Base-by-base conservation (phyloP, 2,888 invertebrate genomes). In the Helicoverpa assulta region DNA sequence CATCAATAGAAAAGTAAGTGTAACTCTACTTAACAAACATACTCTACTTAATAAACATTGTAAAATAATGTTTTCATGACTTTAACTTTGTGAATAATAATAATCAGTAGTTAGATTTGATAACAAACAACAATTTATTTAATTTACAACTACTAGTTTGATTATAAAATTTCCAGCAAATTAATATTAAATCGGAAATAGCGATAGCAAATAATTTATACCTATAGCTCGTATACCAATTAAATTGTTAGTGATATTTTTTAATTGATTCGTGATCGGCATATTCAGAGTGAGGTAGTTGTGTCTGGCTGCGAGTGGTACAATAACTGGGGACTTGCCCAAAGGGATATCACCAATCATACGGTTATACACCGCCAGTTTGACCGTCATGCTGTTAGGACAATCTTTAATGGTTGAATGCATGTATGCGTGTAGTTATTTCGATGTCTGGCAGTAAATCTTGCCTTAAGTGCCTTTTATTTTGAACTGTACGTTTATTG, bases 1-100 rank as follows among this genome's bases (percentile, higher is more conserved):
- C 86, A 89, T 96, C 5, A 93, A 96, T 73, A 96, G 97, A 88
- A 96, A 96, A 93, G 97, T 97, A 89, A 89, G 91, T 88, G 51
- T 26, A 47, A 10, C n/a, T n/a, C 7, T 14, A 57, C 1, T 51
- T 3, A n/a, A n/a, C n/a, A n/a, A n/a, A n/a, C n/a, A n/a, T n/a
- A n/a, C n/a, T n/a, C n/a, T n/a, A n/a, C n/a, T n/a, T n/a, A n/a
- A n/a, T n/a, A n/a, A n/a, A n/a, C n/a, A 29, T n/a, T 50, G 26
- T 40, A 12, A 40, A 14, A 40, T 40, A 14, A 12, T 14, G 40
- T 40, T 40, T 12, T 40, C 40, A 2, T 14, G 4, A 14, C 40
- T 2, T 40, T 40, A 40, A 43, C 16, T 43, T 16, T 43, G 43
- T 16, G 16, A 43, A 43, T 43, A 16, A 43, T 43, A 4, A 43